Evolutionary conservation across 2,797 vertebrate species (phyloP).

Genomic region (Sebastes itinus): DNA sequence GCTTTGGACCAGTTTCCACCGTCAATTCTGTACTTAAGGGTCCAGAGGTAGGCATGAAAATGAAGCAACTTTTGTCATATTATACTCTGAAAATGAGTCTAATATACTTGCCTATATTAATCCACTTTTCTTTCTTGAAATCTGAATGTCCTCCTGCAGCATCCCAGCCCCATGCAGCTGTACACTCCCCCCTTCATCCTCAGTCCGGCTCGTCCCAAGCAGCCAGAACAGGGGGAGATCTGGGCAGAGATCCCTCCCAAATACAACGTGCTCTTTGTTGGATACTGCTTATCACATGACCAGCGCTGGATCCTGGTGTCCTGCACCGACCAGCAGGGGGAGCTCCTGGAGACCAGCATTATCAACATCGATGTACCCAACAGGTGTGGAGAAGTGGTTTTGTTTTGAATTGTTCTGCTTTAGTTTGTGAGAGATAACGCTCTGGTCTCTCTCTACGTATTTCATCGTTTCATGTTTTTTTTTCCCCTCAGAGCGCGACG

Average conservation of each 20-base stretch:
- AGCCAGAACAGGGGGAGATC: conserved; percentile 91
- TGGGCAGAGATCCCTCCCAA: conserved; percentile 91
- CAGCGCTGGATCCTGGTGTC: conserved; percentile 98
- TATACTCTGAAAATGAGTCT: neutral
- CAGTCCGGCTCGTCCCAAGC: conserved; percentile 91
- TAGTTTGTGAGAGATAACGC: neutral
- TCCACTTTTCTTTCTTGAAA: neutral
- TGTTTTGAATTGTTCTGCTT: neutral
- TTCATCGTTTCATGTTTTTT: neutral
- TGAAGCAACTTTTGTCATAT: neutral
- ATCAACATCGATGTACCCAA: conserved; percentile 96
- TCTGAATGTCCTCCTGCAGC: conserved; percentile 75
- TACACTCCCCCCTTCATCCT: conserved; percentile 94
- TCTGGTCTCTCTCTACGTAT: neutral
- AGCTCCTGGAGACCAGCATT: conserved; percentile 92
- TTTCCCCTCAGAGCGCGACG: conserved; percentile 85
- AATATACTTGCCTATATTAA: neutral
- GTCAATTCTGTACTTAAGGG: conserved; percentile 88
- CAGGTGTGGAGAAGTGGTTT: conserved; percentile 81
- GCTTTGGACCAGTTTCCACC: conserved; percentile 94
- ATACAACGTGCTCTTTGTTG: conserved; percentile 95
- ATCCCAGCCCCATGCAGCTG: conserved; percentile 89
- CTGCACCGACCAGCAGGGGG: conserved; percentile 97
- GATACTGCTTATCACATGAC: conserved; percentile 96
- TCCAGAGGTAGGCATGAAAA: conserved; percentile 83